Base-by-base conservation (phyloP, 2,797 vertebrate genomes). In the Steatocranus sp. region DNA sequence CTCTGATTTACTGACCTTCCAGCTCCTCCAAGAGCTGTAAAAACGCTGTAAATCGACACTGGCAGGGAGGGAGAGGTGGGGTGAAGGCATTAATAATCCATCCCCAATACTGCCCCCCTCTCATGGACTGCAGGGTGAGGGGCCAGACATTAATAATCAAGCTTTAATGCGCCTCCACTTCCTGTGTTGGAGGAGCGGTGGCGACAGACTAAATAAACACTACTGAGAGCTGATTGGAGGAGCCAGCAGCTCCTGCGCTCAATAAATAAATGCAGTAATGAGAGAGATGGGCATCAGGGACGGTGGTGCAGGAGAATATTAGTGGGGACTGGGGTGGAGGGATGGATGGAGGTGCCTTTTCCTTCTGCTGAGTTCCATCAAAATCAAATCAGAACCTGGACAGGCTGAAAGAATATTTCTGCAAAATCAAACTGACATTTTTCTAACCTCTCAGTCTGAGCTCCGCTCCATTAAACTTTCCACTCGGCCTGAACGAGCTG, bases 91-190 rank as follows among this genome's bases (percentile, higher is more conserved):
- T 86, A 91, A 86, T 91, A 91, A 93, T 87, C 54, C 77, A 83
- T 58, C 68, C 54, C 23, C 51, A 83, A 86, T 76, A 23, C 23
- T 50, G 63, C 27, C 15, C 63, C 34, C 38, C 30, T 7, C 30
- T 56, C n/a, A 87, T 5, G 2, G 56, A n/a, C 85, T 82, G 76
- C 76, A 75, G 76, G 30, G 4, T 30, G 30, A 75, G 38, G 78
- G 79, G 68, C 83, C 90, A 90, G 86, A 92, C 91, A 84, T 90
- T 89, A 86, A 92, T 90, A 94, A 94, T 87, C 85, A 88, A 78
- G 86, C 85, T 81, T 66, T 93, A 93, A 93, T 87, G 91, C 4
- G 10, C 58, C 89, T 91, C 80, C 83, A 79, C 85, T 89, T 94
- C 91, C 93, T 92, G 89, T 76, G 86, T 81, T 86, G 89, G 86